Conservation (phyloP, 2,888 invertebrate genomes). For the Protodeltote pygarga region DNA sequence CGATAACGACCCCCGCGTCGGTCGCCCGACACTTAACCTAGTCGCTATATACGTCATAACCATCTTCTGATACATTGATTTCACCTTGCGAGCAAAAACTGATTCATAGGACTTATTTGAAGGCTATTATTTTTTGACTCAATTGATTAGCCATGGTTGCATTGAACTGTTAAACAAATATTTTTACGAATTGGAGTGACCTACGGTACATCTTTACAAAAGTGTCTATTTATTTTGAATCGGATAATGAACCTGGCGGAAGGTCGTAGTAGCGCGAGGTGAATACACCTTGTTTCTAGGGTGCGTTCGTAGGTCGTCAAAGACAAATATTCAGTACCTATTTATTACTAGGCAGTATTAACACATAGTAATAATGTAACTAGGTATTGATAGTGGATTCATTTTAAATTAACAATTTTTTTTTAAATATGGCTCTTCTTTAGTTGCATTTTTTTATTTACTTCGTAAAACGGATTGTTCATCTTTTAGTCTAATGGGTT, state of each 20-base stretch:
- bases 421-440: no score
- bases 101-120: constrained; percentile 23
- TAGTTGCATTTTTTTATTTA: no score
- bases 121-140: constrained; percentile 14
- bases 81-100: constrained; percentile 29
- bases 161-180: constrained; percentile 24
- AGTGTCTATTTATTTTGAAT: constrained; percentile 65
- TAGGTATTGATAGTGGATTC: no score
- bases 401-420: no score
- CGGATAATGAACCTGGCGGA: constrained; percentile 67
- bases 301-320: constrained; percentile 63
- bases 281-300: constrained; percentile 74
- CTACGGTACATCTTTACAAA: constrained; percentile 44
- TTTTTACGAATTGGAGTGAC: constrained; percentile 42
- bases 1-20: constrained; percentile 64
- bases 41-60: constrained; percentile 30
- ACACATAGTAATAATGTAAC: no score
- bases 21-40: constrained; percentile 53
- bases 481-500: no score
- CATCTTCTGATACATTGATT: constrained; percentile 36
- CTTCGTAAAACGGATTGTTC: no score
- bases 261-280: constrained; percentile 70
- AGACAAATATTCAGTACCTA: constrained; percentile 26
- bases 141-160: constrained; percentile 17
- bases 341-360: constrained; percentile 15